Conservation (phyloP, 2,113 vertebrate genomes). For the Spheniscus mendiculus region DNA sequence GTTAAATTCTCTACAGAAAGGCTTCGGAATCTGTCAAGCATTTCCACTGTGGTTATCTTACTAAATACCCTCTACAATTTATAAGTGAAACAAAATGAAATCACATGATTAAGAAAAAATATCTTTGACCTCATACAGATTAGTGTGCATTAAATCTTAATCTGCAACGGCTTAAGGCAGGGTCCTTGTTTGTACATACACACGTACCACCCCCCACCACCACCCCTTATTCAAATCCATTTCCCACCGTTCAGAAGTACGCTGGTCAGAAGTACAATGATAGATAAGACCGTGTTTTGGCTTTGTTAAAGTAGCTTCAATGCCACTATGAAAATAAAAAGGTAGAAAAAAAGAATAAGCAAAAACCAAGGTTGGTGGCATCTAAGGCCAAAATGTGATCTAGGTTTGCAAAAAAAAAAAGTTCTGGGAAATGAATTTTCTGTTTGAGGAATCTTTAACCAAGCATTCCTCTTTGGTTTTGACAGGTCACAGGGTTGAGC, state of each 20-base stretch:
- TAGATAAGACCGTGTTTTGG: neutral
- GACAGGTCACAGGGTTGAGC: neutral
- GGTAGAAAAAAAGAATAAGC: neutral
- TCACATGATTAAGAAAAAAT: neutral
- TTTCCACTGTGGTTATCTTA: neutral
- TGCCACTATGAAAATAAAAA: neutral
- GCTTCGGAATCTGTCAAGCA: neutral
- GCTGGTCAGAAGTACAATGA: neutral
- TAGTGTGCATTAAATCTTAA: neutral
- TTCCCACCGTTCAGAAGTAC: neutral
- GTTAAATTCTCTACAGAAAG: neutral
- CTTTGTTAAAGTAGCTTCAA: neutral
- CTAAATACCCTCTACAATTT: too few species aligned
- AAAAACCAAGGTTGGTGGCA: neutral
- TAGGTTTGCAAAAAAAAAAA: neutral
- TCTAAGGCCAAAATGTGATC: neutral
- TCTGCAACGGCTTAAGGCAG: neutral
- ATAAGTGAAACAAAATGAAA: neutral
- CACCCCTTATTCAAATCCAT: neutral
- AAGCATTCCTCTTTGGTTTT: neutral
- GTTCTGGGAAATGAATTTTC: neutral
- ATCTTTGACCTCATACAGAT: neutral
- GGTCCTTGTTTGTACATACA: neutral
- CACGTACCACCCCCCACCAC: neutral
- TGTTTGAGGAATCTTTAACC: neutral